phyloP scores from a whole-genome alignment of 2,113 vertebrate genomes.

The Phoxinus phoxinus region DNA sequence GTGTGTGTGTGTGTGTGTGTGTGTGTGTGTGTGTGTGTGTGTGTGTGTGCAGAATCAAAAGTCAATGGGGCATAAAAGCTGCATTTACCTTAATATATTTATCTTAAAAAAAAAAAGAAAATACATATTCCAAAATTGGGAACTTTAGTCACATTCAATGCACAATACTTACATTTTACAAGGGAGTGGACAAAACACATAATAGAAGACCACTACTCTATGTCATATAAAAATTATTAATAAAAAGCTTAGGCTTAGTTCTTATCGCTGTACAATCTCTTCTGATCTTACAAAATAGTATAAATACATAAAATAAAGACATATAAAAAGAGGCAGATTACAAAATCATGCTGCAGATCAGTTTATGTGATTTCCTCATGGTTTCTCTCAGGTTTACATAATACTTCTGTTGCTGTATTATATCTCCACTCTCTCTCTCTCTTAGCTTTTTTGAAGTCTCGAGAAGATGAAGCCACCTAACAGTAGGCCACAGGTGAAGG shows the following conservation, averaged over 20 bases:
- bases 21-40: too few relatives aligned
- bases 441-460: conserved; percentile 32
- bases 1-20: too few relatives aligned
- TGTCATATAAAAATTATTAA: not conserved
- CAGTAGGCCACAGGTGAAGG: conserved; percentile 29
- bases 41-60: not conserved
- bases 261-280: not conserved
- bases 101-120: too few relatives aligned
- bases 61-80: not conserved
- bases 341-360: not conserved
- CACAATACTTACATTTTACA: not conserved
- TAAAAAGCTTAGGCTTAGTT: not conserved
- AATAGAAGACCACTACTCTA: not conserved
- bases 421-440: not conserved
- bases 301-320: not conserved
- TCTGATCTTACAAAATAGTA: not conserved
- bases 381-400: not conserved
- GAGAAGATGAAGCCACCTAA: conserved; percentile 39
- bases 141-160: not conserved
- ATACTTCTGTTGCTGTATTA: not conserved
- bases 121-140: not conserved
- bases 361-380: not conserved
- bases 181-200: not conserved
- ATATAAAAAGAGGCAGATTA: not conserved
- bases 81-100: not conserved